Percentiles rank a stretch among this genome's conserved stretches.
phyloP scores from a whole-genome alignment of 1,140 invertebrate genomes.

The Orius insidiosus region DNA sequence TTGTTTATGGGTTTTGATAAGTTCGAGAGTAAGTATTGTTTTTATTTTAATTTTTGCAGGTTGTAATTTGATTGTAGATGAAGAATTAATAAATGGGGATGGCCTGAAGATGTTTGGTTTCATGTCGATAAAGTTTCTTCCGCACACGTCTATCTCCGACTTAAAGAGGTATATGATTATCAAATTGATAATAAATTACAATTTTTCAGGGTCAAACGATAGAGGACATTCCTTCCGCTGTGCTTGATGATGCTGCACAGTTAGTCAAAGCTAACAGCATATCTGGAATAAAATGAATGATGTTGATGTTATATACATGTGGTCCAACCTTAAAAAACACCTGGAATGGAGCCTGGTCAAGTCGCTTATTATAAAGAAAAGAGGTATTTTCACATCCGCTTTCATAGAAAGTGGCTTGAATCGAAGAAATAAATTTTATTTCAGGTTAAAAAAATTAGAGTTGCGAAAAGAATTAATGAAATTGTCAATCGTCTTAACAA shows the following conservation, averaged over 20 bases:
- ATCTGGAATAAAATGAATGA: constrained; percentile 91
- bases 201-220: constrained; percentile 74
- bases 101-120: constrained; percentile 99
- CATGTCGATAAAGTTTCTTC: constrained; percentile 94
- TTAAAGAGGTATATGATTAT: constrained; percentile 55
- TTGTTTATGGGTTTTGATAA: constrained; percentile 95
- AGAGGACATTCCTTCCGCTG: constrained; percentile 78
- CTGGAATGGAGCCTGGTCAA: constrained; percentile 91
- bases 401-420: too few relatives aligned
- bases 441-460: constrained; percentile 69
- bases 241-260: constrained; percentile 94
- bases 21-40: constrained; percentile 70
- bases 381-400: too few relatives aligned
- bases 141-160: constrained; percentile 90
- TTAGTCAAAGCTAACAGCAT: constrained; percentile 95
- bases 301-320: constrained; percentile 95
- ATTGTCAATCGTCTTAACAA: constrained; percentile 91
- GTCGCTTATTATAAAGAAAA: constrained; percentile 89
- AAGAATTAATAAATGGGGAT: constrained; percentile 95
- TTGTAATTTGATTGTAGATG: constrained; percentile 44
- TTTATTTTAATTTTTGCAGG: constrained; percentile 18
- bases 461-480: constrained; percentile 80
- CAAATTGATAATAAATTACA: too few relatives aligned
- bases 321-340: constrained; percentile 96
- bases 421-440: too few relatives aligned